These are phyloP conservation scores for Papilio helenus DNA, from an alignment of 1,140 invertebrate species.

Conservation along the genomic window DNA sequence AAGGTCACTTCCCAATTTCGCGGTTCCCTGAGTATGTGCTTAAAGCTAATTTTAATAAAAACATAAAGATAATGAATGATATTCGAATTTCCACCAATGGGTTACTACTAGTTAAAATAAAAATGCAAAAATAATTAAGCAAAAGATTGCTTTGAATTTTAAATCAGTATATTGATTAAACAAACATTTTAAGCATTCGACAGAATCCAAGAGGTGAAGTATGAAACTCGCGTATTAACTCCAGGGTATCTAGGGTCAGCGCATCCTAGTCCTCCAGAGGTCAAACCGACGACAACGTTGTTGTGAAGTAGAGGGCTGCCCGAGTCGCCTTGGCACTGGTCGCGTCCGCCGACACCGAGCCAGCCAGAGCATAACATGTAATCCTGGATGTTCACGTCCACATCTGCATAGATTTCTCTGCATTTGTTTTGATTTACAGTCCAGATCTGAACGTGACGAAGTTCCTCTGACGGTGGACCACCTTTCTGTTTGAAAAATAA, in stretches of 20 bases:
- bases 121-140: too few species aligned
- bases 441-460: constrained; percentile 48
- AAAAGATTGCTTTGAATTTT: background rate
- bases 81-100: too few species aligned
- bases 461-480: background rate
- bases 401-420: background rate
- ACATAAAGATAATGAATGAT: too few species aligned
- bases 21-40: background rate
- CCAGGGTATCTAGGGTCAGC: constrained; percentile 77
- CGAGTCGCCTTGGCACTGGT: constrained; percentile 81
- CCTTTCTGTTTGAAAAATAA: constrained; percentile 76
- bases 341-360: constrained; percentile 27
- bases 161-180: background rate
- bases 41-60: too few species aligned
- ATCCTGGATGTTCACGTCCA: constrained; percentile 7
- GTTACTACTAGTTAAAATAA: too few species aligned
- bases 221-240: constrained; percentile 76
- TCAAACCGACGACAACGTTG: constrained; percentile 81
- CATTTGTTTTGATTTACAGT: constrained; percentile 52
- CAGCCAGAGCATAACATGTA: constrained; percentile 35
- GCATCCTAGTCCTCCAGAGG: constrained; percentile 83
- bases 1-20: background rate
- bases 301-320: constrained; percentile 85
- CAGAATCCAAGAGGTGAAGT: constrained; percentile 54
- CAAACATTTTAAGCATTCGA: constrained; percentile 45